Base-by-base conservation (phyloP, 1,140 invertebrate genomes). In the Drosophila nigromelanica region DNA sequence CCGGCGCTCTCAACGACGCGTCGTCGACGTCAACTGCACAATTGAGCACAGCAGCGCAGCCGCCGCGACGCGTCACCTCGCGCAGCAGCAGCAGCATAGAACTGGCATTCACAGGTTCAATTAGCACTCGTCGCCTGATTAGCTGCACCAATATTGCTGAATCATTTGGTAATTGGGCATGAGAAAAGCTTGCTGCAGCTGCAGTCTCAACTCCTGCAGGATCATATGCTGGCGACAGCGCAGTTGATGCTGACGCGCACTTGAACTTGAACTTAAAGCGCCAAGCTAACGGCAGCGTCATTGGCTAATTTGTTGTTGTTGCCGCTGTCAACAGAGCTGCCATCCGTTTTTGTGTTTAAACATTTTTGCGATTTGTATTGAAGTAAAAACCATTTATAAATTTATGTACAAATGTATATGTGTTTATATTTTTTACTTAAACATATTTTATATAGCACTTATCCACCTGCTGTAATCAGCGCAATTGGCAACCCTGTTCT, bases 251-350 rank as follows among this genome's bases (percentile, higher is more conserved):
- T 10, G n/a, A 39, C 15, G 55, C 79, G 80, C 62, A 64, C 80
- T 82, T 82, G 80, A 82, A 82, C 80, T 82, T 83, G 80, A 82
- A 83, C 72, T 79, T 68, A 50, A 48, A 48, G 47, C 37, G 21
- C 8, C n/a, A n/a, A 33, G 2, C 12, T 35, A 47, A 33, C 50
- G 37, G 52, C 66, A 35, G 27, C 47, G 39, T 8, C 18, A 21
- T 42, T 60, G 45, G 62, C 63, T 60, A 60, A 72, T 72, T 59
- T 67, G 21, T 61, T 50, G 45, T n/a, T 37, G 27, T 18, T 39
- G 15, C 21, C 24, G 24, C 6, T 27, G 47, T 2, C 12, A 43
- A 30, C 14, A 58, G 55, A 58, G 55, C 21, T 45, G 55, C 27
- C 55, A 58, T 11, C 3, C 7, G 2, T 2, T 35, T 35, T 35